Conservation (phyloP, 92 coral and sea anemone species). For the Epizoanthus ramosus region DNA sequence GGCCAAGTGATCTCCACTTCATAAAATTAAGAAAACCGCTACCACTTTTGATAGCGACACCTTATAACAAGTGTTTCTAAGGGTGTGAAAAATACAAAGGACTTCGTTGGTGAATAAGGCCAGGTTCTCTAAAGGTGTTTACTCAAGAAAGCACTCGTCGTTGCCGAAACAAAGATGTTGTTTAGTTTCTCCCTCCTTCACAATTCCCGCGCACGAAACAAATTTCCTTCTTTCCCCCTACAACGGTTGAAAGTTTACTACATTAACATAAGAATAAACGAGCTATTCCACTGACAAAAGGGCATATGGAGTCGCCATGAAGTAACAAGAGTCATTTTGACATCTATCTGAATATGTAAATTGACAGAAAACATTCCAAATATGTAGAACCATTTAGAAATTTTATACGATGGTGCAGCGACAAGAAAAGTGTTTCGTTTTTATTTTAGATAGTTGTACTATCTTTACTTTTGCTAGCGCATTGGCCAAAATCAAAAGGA, state of each 20-base stretch:
- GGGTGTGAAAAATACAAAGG: slow-evolving; percentile 34
- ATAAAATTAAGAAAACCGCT: slow-evolving; percentile 6
- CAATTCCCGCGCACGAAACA: slow-evolving; percentile 15
- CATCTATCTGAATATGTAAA: slow-evolving; percentile 81
- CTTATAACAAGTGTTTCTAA: neutral
- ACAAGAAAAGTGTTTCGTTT: neutral
- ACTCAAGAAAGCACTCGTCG: slow-evolving; percentile 15
- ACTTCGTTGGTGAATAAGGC: neutral
- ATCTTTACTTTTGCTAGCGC: neutral
- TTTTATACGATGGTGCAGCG: neutral
- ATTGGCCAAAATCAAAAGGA: neutral
- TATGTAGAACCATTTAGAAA: slow-evolving; percentile 55
- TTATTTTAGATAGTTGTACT: neutral
- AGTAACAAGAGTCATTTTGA: slow-evolving; percentile 70
- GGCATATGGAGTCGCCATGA: slow-evolving; percentile 87
- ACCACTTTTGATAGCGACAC: neutral
- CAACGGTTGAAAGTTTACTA: neutral
- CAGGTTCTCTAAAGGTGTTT: neutral
- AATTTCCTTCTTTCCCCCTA: neutral
- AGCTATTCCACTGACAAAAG: slow-evolving; percentile 61
- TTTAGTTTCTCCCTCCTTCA: neutral
- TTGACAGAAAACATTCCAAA: slow-evolving; percentile 80
- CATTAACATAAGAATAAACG: slow-evolving; percentile 43
- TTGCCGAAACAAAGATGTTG: neutral
- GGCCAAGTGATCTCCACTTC: neutral